Base-by-base conservation (phyloP, 2,888 invertebrate species). In the Mythimna albipuncta region DNA sequence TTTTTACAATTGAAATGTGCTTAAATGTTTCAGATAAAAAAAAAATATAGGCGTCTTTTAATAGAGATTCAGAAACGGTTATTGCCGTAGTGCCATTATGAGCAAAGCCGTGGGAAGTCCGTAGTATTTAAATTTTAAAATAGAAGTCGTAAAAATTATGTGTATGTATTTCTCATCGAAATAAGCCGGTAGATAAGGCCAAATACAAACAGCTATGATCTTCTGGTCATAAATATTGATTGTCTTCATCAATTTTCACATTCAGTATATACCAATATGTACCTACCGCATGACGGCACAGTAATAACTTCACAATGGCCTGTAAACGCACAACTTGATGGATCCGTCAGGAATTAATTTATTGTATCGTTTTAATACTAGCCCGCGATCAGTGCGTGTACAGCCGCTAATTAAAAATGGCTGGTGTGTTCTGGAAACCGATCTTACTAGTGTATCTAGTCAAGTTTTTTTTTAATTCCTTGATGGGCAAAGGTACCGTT, bases 321-420 rank as follows among this genome's bases (percentile, higher is more conserved):
- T 87, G 86, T 90, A 90, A 89, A 89, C 79, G 74, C 84, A 78
- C 77, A 67, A 77, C 80, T 87, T 90, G 91, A 91, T 91, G 89
- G 85, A 88, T 85, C 86, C 84, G 88, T 87, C 91, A 89, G 87
- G 84, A 87, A 88, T 88, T 87, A 90, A 91, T 91, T 91, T 91
- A 91, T 90, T 84, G 87, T 85, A 88, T 86, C 79, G 85, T 85
- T 88, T 85, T 86, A 87, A 89, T 89, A 86, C 81, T 80, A 74
- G 64, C 69, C 69, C 55, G 59, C 68, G 75, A 82, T 79, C 77
- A 69, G 57, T 71, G 70, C 77, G 72, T 84, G 82, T 74, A 67
- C 77, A 71, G 72, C 63, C 72, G 72, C 79, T 83, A 84, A 88
- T 87, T 85, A 86, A 87, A 88, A 85, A 83, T 81, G 75, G 82